Percentiles rank a stretch among this genome's conserved stretches.
Evolutionary conservation across 2,113 vertebrate genomes (phyloP).

Genomic region (Pachycephala philippinensis): DNA sequence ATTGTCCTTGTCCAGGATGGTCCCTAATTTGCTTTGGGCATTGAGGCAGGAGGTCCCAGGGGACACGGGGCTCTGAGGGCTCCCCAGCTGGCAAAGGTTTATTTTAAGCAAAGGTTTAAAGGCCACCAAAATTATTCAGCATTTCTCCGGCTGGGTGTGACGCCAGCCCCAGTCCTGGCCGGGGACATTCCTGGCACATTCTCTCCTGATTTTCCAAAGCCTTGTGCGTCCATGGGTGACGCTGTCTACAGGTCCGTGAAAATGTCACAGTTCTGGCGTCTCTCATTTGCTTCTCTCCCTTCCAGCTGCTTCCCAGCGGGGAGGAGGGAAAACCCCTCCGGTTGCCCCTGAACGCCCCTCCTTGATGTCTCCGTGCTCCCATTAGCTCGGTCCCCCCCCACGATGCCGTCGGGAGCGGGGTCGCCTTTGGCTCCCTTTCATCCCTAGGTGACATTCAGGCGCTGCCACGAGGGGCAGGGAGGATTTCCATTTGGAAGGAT

Average conservation of each 20-base stretch:
- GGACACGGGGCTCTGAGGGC: not conserved
- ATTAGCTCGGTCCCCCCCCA: not conserved
- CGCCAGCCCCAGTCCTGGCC: fast-evolving
- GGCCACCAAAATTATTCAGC: not conserved
- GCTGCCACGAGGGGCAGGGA: not conserved
- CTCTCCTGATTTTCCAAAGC: not conserved
- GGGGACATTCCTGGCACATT: too few relatives aligned
- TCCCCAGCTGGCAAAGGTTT: not conserved
- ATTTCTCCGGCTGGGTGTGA: fast-evolving
- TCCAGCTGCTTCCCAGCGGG: not conserved
- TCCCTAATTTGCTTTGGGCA: not conserved
- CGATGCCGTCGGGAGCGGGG: fast-evolving
- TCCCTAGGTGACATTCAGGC: not conserved
- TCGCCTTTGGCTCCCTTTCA: not conserved
- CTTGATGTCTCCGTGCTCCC: not conserved
- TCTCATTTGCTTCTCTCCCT: not conserved
- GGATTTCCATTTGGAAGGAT: conserved; percentile 41
- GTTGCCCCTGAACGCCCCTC: not conserved
- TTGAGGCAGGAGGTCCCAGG: not conserved
- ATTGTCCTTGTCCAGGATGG: not conserved
- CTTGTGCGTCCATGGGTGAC: not conserved
- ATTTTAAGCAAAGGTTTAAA: not conserved
- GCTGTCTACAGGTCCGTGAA: not conserved
- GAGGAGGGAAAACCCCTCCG: not conserved
- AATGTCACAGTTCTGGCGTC: not conserved